phyloP scores from a whole-genome alignment of 1,140 invertebrate genomes.

The Holcopasites calliopsidis region DNA sequence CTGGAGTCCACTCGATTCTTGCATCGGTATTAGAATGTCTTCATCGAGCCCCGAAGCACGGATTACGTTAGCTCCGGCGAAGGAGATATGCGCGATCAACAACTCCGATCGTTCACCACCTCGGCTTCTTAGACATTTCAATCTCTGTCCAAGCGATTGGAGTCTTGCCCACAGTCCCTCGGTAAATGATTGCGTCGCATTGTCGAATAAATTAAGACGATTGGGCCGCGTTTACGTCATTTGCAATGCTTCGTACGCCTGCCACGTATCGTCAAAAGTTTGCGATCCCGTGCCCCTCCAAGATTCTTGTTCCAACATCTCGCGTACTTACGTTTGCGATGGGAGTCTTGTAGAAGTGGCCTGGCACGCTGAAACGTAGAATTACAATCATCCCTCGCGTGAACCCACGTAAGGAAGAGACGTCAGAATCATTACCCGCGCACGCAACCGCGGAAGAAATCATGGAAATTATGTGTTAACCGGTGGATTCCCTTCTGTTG shows the following conservation, averaged over 20 bases:
- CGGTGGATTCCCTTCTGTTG: conserved; percentile 73
- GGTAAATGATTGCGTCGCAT: conserved; percentile 15
- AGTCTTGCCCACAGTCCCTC: conserved; percentile 6
- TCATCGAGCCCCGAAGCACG: conserved; percentile 18
- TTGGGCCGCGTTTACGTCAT: not conserved
- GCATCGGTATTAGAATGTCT: conserved; percentile 30
- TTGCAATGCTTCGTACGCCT: not conserved
- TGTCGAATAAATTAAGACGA: conserved; percentile 43
- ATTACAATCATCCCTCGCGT: not conserved
- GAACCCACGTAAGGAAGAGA: not conserved
- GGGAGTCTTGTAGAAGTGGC: not conserved
- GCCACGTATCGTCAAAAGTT: conserved; percentile 17
- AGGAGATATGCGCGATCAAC: conserved; percentile 6
- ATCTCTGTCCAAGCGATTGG: conserved; percentile 27
- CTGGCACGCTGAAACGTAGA: not conserved
- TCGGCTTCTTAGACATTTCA: not conserved
- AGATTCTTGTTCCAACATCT: not conserved
- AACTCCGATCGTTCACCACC: not conserved
- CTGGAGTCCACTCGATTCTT: conserved; percentile 11
- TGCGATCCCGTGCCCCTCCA: not conserved
- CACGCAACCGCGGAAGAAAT: conserved; percentile 1
- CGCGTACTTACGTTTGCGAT: not conserved
- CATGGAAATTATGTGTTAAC: not conserved
- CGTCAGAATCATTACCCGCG: not conserved
- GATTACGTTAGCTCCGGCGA: conserved; percentile 22